phyloP scores from a whole-genome alignment of 2,113 vertebrate genomes.

The Pygoscelis adeliae region DNA sequence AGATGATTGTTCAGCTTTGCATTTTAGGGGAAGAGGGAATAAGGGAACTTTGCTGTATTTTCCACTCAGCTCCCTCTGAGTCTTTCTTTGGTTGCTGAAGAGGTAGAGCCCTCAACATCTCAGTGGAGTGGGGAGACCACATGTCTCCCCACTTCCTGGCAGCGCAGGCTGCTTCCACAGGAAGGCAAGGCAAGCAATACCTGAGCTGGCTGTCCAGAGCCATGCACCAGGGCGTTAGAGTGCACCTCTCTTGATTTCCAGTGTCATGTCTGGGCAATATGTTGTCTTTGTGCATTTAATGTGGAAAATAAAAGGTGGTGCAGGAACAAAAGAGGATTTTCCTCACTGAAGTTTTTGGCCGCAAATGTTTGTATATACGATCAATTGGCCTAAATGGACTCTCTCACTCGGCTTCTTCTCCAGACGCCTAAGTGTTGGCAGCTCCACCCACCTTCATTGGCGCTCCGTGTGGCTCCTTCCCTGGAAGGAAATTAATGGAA shows the following conservation, averaged over 20 bases:
- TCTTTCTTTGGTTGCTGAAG: neutral
- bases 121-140: neutral
- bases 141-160: accelerated
- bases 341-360: slow-evolving; percentile 19
- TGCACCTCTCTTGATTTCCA: neutral
- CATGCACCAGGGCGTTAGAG: neutral
- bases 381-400: slow-evolving; percentile 6
- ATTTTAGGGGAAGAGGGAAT: neutral
- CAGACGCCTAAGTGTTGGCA: neutral
- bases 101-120: accelerated
- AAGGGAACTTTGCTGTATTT: neutral
- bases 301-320: neutral
- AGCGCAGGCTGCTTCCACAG: neutral
- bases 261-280: neutral
- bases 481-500: slow-evolving; percentile 18
- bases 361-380: neutral
- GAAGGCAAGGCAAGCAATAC: neutral
- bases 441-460: slow-evolving; percentile 29
- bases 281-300: neutral
- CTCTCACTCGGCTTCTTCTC: neutral
- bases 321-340: neutral
- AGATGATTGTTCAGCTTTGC: neutral
- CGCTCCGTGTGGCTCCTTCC: neutral
- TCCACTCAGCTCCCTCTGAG: neutral
- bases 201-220: neutral